Evolutionary conservation across 2,113 vertebrate genomes (phyloP).

Genomic region (Podarcis cretensis): DNA sequence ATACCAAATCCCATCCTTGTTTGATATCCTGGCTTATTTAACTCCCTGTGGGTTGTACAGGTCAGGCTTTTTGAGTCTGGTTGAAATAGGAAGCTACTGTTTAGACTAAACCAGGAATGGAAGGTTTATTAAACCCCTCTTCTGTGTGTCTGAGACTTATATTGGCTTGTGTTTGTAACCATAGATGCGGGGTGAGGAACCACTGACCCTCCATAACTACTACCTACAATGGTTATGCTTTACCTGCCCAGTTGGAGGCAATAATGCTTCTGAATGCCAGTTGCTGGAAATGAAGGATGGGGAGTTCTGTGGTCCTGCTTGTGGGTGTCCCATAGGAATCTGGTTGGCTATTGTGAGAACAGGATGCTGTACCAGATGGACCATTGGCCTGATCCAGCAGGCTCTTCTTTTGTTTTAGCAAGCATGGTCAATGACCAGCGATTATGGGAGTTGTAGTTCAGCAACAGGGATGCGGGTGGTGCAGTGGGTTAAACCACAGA

Average conservation of each 20-base stretch:
- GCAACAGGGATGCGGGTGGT: no score
- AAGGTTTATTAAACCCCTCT: background rate
- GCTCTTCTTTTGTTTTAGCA: no score
- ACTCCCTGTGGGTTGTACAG: background rate
- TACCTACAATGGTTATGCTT: background rate
- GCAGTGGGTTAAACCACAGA: no score
- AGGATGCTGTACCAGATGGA: no score
- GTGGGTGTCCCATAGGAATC: no score
- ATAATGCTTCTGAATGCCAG: background rate
- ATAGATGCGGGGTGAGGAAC: background rate
- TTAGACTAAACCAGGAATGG: background rate
- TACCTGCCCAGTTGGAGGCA: background rate
- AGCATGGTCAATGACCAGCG: no score
- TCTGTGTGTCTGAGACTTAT: background rate
- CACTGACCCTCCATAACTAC: background rate
- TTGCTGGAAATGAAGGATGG: no score
- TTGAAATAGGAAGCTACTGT: background rate
- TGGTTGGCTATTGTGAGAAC: no score
- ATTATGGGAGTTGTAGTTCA: background rate
- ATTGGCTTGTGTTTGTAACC: background rate
- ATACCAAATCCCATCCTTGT: background rate
- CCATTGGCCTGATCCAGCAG: no score
- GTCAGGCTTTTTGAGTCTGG: background rate
- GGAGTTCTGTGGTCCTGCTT: no score
- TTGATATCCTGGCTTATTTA: background rate